Evolutionary conservation across 2,797 vertebrate genomes (phyloP), one percentile per base, ranked within the genome.

Genomic region (Aplochiton taeniatus): DNA sequence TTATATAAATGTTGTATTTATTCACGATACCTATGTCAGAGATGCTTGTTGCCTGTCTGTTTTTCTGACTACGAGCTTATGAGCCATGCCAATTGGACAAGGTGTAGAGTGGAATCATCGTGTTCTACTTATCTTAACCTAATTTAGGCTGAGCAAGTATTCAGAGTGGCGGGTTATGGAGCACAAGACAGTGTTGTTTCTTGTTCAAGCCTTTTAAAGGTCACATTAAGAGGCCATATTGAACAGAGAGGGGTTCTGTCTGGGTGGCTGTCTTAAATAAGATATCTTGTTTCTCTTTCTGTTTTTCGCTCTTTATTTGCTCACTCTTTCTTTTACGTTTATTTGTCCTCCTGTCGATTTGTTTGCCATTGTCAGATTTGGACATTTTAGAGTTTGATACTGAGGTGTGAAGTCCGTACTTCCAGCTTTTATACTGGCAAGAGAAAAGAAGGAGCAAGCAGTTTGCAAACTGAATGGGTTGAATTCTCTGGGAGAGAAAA

Each of bases 131-230:
- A 45, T 45, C n/a, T 53, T 61, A 17, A 61, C 58, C 11, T 16
- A 12, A 9, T 61, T 55, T 61, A 2, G 31, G 31, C 31, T 31
- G 31, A 31, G 31, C 31, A 3, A 31, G 31, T 31, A 2, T 31
- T 31, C 6, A 31, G 31, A 6, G 3, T 31, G 31, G 31, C 6
- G 6, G 31, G 31, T 31, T 31, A 31, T 31, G 31, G 6, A 6
- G 31, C 31, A 31, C n/a, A n/a, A 42, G 49, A 50, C 9, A n/a
- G 13, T 12, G 48, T 50, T 7, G 1, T 16, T 61, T 61, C 41
- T 18, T 51, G 46, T 71, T 61, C n/a, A n/a, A n/a, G n/a, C n/a
- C n/a, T n/a, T n/a, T n/a, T 44, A 48, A 43, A 63, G 49, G 61
- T 51, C 61, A 62, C 51, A 3, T 19, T n/a, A n/a, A 11, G 5